These are phyloP conservation scores for Columba janthina DNA, from an alignment of 2,113 vertebrate genomes.

Conservation along the genomic window DNA sequence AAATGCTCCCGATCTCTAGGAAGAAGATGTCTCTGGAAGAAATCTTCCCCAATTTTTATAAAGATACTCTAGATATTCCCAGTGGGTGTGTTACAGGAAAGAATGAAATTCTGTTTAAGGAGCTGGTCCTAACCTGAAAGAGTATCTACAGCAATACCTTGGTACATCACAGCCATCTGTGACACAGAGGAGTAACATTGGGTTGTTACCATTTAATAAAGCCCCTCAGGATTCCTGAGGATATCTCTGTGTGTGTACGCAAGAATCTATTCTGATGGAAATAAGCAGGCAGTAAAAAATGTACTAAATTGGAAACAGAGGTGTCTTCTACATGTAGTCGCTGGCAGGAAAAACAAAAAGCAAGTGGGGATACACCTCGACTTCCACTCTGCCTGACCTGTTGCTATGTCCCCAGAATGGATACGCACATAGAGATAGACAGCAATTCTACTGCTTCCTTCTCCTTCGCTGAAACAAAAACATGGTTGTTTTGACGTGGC, in stretches of 20 bases:
- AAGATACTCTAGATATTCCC: background rate
- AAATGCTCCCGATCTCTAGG: background rate
- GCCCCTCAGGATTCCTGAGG: background rate
- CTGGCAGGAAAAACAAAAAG: background rate
- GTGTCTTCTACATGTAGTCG: background rate
- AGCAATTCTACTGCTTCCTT: background rate
- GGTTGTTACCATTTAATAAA: background rate
- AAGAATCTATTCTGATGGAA: background rate
- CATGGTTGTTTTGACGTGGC: background rate
- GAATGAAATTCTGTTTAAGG: background rate
- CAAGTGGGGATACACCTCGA: background rate
- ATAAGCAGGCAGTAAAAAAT: background rate
- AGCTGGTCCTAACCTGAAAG: background rate
- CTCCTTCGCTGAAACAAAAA: background rate
- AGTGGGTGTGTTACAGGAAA: background rate
- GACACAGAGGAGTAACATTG: background rate
- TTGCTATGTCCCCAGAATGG: background rate
- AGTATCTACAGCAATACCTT: background rate
- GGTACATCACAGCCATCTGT: background rate
- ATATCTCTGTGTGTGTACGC: rapidly evolving
- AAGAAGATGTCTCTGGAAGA: background rate
- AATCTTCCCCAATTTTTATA: background rate
- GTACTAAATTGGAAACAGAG: background rate
- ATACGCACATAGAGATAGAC: rapidly evolving
- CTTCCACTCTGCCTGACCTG: background rate